A percentile compares a stretch with the other conserved stretches of the same genome.
Conservation (phyloP, 1,140 invertebrate genomes). For the Drosophila neocordata region DNA sequence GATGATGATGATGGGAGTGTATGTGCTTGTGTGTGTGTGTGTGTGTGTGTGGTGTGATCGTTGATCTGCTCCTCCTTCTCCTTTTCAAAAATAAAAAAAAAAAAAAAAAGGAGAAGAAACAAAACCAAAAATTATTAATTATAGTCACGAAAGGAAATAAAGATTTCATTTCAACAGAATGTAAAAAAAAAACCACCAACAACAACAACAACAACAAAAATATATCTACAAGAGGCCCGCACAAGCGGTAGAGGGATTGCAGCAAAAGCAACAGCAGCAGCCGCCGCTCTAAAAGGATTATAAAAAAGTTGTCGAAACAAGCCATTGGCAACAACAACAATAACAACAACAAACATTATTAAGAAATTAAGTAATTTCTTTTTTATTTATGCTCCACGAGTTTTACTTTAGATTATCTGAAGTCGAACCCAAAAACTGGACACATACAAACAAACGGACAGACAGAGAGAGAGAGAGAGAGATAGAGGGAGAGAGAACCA, state of each 20-base stretch:
- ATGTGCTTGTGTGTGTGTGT: constrained; percentile 65
- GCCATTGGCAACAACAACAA: constrained; percentile 66
- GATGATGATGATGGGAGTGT: constrained; percentile 39
- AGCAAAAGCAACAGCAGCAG: constrained; percentile 52
- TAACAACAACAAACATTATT: constrained; percentile 69
- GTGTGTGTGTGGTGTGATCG: constrained; percentile 73
- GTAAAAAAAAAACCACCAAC: constrained; percentile 51
- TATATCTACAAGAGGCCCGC: constrained; percentile 43
- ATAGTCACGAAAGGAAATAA: constrained; percentile 82
- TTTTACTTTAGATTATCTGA: constrained; percentile 81
- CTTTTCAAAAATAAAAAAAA: constrained; percentile 31
- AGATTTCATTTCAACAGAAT: constrained; percentile 82
- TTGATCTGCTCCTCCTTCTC: constrained; percentile 42
- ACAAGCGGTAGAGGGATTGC: constrained; percentile 67
- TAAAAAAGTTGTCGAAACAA: constrained; percentile 81
- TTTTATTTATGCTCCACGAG: constrained; percentile 80
- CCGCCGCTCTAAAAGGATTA: constrained; percentile 72
- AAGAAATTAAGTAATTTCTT: constrained; percentile 82
- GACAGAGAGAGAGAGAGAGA: not conserved
- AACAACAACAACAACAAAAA: constrained; percentile 27
- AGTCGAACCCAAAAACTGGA: constrained; percentile 39
- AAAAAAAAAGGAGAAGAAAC: constrained; percentile 31
- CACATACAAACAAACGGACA: not conserved
- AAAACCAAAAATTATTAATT: constrained; percentile 77
- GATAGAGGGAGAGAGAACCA: too few relatives aligned